Base-by-base conservation (phyloP, 2,888 invertebrate genomes). In the Hermaeophaga mercurialis region DNA sequence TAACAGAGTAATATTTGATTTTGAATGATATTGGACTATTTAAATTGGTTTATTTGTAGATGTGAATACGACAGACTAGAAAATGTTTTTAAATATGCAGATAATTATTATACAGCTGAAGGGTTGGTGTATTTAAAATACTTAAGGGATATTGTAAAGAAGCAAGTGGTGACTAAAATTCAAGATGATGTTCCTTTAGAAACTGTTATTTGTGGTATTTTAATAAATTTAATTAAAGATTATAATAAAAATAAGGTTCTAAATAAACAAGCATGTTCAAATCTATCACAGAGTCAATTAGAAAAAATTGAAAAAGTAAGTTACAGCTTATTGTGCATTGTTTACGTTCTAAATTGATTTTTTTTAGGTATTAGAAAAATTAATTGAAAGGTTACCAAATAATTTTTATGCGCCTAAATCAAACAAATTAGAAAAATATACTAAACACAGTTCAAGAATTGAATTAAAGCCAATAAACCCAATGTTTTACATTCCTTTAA, bases 401-500 rank as follows among this genome's bases (percentile, higher is more conserved):
- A 52, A 65, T 34, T 62, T 64, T 48, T 67, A 62, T 58, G 54
- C 59, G 55, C 19, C 18, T 9, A 43, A 56, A 4, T 22, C 15
- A 14, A 55, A 45, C 5, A 36, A 17, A 9, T 17, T 41, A 33
- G 24, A 24, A 38, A 48, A 49, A 39, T 45, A 54, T 53, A 31
- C 24, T 11, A 33, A 36, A 18, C 41, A 56, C 43, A 59, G 65
- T 54, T 56, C 58, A 19, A 28, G 34, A 11, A 34, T 56, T 54
- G 24, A 47, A 26, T 2, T 52, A 7, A 54, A 58, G 57, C 12
- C 54, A 49, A 15, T 59, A 52, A 56, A 70, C 58, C 64, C 67
- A 11, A 44, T 70, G 24, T 69, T 68, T 54, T 72, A 67, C 52
- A 64, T 72, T 41, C 71, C 71, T 9, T 56, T 70, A 28, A 63